Percentiles rank a stretch among this genome's conserved stretches.
Conservation (phyloP, 2,113 vertebrate species). For the Gymnocephalus cernua region DNA sequence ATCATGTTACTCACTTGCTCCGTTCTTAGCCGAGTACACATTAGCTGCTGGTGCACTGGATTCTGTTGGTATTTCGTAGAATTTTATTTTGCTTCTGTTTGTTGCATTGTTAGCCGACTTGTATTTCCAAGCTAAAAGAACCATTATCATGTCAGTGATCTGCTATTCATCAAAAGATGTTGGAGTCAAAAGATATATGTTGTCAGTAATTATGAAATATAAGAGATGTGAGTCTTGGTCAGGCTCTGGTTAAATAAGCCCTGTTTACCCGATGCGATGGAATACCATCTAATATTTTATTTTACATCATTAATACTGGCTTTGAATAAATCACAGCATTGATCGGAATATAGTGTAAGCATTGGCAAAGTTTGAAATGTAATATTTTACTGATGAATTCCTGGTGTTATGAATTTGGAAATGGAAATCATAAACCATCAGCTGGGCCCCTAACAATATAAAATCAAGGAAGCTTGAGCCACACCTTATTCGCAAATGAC, state of each 20-base stretch:
- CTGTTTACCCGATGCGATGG: not conserved
- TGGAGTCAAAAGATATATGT: not conserved
- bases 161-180: not conserved
- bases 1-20: slow-evolving; percentile 2
- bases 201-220: not conserved
- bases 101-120: not conserved
- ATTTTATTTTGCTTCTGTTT: not conserved
- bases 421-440: not conserved
- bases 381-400: not conserved
- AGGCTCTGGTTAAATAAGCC: not conserved
- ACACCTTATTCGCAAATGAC: slow-evolving; percentile 17
- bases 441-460: slow-evolving; percentile 18
- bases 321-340: not conserved
- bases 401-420: not conserved
- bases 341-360: not conserved
- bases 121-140: no score
- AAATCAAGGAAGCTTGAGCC: slow-evolving; percentile 34
- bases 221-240: not conserved
- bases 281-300: not conserved
- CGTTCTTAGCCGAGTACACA: not conserved
- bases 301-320: not conserved
- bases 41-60: not conserved
- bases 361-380: not conserved
- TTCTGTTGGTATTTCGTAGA: not conserved
- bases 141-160: not conserved